These are phyloP conservation scores for Botrylloides violaceus DNA, from an alignment of 23 tunicate genomes.

Conservation along the genomic window DNA sequence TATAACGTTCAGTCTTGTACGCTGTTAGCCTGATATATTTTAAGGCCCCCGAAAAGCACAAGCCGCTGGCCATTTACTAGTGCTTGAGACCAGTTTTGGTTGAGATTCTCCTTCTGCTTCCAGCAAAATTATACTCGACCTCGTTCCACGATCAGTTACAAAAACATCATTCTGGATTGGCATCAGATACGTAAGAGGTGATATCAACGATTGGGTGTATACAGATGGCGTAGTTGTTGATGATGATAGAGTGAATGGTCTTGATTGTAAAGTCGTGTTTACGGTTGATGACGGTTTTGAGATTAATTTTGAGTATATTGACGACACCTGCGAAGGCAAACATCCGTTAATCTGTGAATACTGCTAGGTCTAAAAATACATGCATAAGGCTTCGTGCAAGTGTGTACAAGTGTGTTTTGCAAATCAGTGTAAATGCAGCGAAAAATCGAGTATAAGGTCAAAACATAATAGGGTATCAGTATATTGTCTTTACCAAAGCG, in stretches of 20 bases:
- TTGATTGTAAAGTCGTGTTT: neutral
- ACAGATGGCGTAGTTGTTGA: neutral
- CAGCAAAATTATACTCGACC: neutral
- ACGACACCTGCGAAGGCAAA: neutral
- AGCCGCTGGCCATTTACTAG: neutral
- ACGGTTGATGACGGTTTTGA: neutral
- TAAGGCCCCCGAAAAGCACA: too few relatives aligned
- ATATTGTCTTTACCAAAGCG: too few relatives aligned
- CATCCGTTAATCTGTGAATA: neutral
- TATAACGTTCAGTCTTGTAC: too few relatives aligned
- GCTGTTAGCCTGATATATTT: too few relatives aligned
- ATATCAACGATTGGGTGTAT: neutral
- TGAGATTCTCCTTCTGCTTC: neutral
- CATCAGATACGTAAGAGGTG: neutral
- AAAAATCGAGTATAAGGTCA: too few relatives aligned
- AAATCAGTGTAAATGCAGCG: too few relatives aligned
- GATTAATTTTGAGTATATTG: neutral
- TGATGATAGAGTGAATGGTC: neutral
- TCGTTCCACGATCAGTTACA: neutral
- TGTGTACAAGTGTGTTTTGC: too few relatives aligned
- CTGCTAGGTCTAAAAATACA: too few relatives aligned
- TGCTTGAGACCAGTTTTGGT: neutral
- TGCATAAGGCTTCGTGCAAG: too few relatives aligned
- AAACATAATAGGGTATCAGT: too few relatives aligned
- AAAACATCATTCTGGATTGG: neutral